phyloP scores from a whole-genome alignment of 1,140 invertebrate genomes.

The Zaprionus lachaisei region DNA sequence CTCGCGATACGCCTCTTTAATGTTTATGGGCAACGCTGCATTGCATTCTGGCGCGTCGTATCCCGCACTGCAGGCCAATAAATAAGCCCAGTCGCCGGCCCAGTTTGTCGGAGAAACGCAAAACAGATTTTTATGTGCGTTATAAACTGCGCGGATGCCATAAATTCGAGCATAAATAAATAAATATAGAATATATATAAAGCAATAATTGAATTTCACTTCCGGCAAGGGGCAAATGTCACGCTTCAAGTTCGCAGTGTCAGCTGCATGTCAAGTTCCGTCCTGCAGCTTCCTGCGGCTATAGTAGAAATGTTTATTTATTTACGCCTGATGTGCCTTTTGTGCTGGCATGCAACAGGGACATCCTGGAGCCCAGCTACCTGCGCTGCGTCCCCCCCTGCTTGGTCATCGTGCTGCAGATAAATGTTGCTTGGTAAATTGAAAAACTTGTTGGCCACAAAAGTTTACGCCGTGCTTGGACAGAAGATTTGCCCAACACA shows the following conservation, averaged over 20 bases:
- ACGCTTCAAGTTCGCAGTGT: constrained; percentile 1
- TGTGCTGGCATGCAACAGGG: constrained; percentile 5
- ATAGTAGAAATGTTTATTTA: constrained; percentile 31
- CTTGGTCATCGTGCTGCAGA: constrained; percentile 51
- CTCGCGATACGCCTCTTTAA: background rate
- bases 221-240: background rate
- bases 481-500: constrained; percentile 17
- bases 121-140: constrained; percentile 1
- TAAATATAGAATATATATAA: constrained; percentile 6
- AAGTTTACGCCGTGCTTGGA: constrained; percentile 61
- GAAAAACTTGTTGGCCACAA: constrained; percentile 66
- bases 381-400: background rate
- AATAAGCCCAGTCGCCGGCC: constrained; percentile 44
- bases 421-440: constrained; percentile 59
- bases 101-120: background rate
- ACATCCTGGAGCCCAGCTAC: background rate
- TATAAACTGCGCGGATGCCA: background rate
- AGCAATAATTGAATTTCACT: background rate
- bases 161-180: background rate
- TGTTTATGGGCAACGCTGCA: background rate
- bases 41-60: background rate
- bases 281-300: constrained; percentile 1
- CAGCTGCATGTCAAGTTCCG: constrained; percentile 13
- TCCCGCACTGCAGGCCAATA: constrained; percentile 32
- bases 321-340: constrained; percentile 38